Evolutionary conservation across 2,888 invertebrate genomes (phyloP), one percentile per base, ranked within the genome.

Genomic region (Zygothrica quintamaculata): DNA sequence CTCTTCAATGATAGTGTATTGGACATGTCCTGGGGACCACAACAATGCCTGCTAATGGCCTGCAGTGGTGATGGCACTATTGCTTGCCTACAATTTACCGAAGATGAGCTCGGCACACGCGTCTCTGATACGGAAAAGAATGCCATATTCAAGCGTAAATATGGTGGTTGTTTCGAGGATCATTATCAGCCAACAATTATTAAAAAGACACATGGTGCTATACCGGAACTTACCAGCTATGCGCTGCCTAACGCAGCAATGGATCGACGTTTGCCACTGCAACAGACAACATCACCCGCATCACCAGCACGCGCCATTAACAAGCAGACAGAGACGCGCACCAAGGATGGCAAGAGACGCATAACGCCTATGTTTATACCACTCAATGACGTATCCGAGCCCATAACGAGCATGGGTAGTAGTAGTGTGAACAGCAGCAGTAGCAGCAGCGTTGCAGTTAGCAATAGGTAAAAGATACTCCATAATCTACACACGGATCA

Each of bases 361-460:
- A 99, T 99, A 74, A 99, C 98, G 5, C 99, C 99, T 0, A 97
- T 99, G 92, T 98, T 97, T 89, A 95, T 99, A 84, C 96, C 97
- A 13, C 91, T 93, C 57, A 92, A 93, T 36, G 95, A 95, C 15
- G 33, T 72, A 0, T 39, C 47, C 5, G 73, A 73, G 31, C 60
- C 71, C 0, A 9, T 11, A 1, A 8, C 48, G 1, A 15, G 39
- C 51, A 42, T 37, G 1, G 22, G n/a, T 31, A n/a, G n/a, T n/a
- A n/a, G n/a, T n/a, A n/a, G n/a, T n/a, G n/a, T n/a, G n/a, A n/a
- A n/a, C n/a, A n/a, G n/a, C n/a, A n/a, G n/a, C n/a, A n/a, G n/a
- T n/a, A 68, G 3, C 36, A 52, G 47, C 56, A 51, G 52, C 8
- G 7, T 26, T 0, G 13, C 33, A 1, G 40, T 8, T 18, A 7